Evolutionary conservation across 2,797 vertebrate species (phyloP).

Genomic region (Cyprinella venusta): DNA sequence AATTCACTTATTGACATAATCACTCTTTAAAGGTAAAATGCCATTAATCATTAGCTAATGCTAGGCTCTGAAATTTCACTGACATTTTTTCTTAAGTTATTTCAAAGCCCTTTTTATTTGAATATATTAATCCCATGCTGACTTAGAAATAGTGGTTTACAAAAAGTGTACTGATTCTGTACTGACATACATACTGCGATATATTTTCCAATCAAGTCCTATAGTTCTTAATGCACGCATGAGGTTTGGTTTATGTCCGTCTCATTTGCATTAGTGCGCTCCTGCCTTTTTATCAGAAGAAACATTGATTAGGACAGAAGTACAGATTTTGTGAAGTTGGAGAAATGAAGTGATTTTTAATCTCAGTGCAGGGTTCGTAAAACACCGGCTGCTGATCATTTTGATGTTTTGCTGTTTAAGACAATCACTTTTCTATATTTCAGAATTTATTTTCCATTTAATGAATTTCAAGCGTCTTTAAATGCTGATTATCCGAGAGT

Average conservation of each 20-base stretch:
- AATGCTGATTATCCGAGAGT: not conserved
- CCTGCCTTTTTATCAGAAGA: not conserved
- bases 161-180: not conserved
- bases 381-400: not conserved
- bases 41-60: not conserved
- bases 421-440: slow-evolving; percentile 41
- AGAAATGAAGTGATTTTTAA: not conserved
- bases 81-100: not conserved
- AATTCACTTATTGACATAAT: not conserved
- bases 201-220: not conserved
- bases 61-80: not conserved
- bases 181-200: not conserved
- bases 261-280: not conserved
- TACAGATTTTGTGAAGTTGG: not conserved
- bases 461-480: not conserved
- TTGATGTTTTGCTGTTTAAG: slow-evolving; percentile 17
- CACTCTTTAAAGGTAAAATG: not conserved
- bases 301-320: not conserved
- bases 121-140: not conserved
- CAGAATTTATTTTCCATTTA: not conserved
- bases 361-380: not conserved
- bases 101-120: not conserved
- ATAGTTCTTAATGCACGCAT: not conserved
- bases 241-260: not conserved
- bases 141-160: not conserved